Evolutionary conservation across 2,113 vertebrate genomes (phyloP), one percentile per base, ranked within the genome.

Genomic region (Nerophis lumbriciformis): DNA sequence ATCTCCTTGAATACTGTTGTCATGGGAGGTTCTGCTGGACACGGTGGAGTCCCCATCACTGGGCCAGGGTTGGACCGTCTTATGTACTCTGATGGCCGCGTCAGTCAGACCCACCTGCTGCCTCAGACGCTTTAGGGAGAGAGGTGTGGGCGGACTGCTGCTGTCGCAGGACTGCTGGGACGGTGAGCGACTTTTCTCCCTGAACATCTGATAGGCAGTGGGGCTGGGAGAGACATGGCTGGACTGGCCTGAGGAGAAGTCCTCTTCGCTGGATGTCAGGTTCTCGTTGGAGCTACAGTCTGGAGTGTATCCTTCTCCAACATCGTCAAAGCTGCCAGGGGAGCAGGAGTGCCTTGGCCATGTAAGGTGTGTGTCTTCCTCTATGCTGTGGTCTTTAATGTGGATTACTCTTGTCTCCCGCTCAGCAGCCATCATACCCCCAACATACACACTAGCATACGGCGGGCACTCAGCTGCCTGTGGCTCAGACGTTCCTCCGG

Each of bases 271-370:
- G 74, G 97, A 99, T 0, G 96, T 99, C 65, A 99, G 84, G 88
- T 99, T 99, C 85, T 99, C 96, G 4, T 98, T 99, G 76, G 96
- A 99, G 89, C 96, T 99, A 87, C 96, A 98, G 78, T 99, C 96
- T 0, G 96, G 96, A 0, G 95, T 99, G 87, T 99, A 99, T 19
- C 94, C 95, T 8, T 94, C 95, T 9, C 94, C 94, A 0, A 89
- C 88, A 5, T 99, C 95, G 44, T 99, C 95, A 37, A 94, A 94
- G 77, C 93, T 93, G 14, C 94, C 86, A 0, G 96, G 96, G 0
- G 97, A 99, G 66, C 93, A 94, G 61, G 95, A 97, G 64, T 93
- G 88, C 54, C 95, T 89, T 0, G 96, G 95, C 97, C 97, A 99
- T 1, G 94, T 97, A 48, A 94, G 93, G 72, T 92, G 94, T 1